phyloP scores from a whole-genome alignment of 2,797 vertebrate species.

The Lophius americanus region DNA sequence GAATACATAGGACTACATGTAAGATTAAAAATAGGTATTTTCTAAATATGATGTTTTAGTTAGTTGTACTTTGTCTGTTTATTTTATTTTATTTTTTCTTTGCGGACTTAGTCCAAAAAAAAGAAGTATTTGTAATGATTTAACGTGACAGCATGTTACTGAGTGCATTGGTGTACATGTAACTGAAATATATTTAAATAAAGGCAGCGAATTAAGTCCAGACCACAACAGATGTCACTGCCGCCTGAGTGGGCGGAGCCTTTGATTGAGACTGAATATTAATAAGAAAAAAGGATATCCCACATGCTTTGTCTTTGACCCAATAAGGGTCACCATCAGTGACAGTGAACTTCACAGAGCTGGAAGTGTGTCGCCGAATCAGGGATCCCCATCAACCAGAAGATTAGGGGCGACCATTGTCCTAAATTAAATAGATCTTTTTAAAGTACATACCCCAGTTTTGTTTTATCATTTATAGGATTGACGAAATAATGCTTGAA shows the following conservation, averaged over 20 bases:
- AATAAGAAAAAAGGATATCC: constrained; percentile 57
- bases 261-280: constrained; percentile 55
- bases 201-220: constrained; percentile 26
- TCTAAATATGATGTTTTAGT: too few species aligned
- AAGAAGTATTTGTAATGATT: constrained; percentile 21
- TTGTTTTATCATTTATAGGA: background rate
- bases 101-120: constrained; percentile 7
- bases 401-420: constrained; percentile 68
- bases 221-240: constrained; percentile 66
- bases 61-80: background rate
- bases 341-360: constrained; percentile 57
- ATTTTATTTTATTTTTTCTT: background rate
- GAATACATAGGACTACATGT: too few species aligned
- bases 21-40: too few species aligned
- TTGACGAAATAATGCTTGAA: background rate
- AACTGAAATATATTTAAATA: constrained; percentile 62
- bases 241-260: constrained; percentile 49
- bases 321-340: constrained; percentile 41
- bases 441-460: constrained; percentile 19
- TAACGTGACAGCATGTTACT: background rate
- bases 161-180: constrained; percentile 30
- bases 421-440: constrained; percentile 63
- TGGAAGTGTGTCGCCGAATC: constrained; percentile 63
- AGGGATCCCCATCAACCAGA: constrained; percentile 26
- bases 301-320: constrained; percentile 56